These are phyloP conservation scores for Melanophora roralis DNA, from an alignment of 2,888 invertebrate genomes.

Conservation along the genomic window DNA sequence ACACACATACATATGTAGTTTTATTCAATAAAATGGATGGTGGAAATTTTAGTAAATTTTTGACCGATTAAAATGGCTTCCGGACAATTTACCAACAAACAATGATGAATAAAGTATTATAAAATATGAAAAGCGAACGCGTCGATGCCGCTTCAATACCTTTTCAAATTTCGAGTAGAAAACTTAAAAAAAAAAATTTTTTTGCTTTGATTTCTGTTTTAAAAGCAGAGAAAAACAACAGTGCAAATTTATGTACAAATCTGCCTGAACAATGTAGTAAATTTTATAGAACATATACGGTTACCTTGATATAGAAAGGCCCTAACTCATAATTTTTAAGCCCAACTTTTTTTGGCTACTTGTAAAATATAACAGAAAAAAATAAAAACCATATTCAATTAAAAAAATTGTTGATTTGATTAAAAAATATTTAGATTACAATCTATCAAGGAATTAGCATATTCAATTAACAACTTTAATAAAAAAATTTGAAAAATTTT, in stretches of 20 bases:
- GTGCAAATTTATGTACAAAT: no score
- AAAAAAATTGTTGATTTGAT: no score
- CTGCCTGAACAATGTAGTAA: no score
- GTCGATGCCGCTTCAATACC: constrained; percentile 73
- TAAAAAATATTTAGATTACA: no score
- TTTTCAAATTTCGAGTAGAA: constrained; percentile 61
- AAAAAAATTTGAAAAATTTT: no score
- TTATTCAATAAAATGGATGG: constrained; percentile 48
- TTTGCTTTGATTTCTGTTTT: constrained; percentile 35
- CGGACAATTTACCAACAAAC: constrained; percentile 74
- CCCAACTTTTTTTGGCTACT: constrained; percentile 22
- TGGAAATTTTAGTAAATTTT: constrained; percentile 54
- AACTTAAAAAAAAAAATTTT: constrained; percentile 8
- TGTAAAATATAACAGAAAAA: constrained; percentile 14
- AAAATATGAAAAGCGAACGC: constrained; percentile 63
- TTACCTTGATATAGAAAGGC: no score
- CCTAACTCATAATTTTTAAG: constrained; percentile 53
- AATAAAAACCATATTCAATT: no score
- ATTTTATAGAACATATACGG: no score
- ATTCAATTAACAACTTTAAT: no score
- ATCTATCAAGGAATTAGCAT: no score
- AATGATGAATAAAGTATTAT: constrained; percentile 61
- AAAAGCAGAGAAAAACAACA: no score
- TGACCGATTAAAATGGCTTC: constrained; percentile 75
- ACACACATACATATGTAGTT: no score